These are phyloP conservation scores for Neodiprion pinetum DNA, from an alignment of 1,140 invertebrate species.

Conservation along the genomic window DNA sequence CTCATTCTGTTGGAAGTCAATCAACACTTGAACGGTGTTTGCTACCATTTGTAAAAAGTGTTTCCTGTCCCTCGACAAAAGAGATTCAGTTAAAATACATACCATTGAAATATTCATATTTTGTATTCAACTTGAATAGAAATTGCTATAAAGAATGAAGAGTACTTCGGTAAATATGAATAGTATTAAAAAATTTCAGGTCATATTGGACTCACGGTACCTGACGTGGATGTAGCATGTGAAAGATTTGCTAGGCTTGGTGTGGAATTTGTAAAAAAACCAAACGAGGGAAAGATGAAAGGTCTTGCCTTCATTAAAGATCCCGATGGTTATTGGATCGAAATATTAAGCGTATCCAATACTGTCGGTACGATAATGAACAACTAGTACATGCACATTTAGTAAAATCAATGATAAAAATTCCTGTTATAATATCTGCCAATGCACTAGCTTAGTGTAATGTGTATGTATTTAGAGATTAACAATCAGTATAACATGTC, in stretches of 20 bases:
- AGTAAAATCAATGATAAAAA: neutral
- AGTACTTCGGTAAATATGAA: neutral
- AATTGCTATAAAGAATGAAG: slow-evolving; percentile 2
- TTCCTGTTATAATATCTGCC: neutral
- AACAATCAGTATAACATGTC: neutral
- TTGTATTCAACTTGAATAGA: slow-evolving; percentile 16
- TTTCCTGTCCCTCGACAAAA: too few relatives aligned
- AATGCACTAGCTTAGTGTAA: neutral
- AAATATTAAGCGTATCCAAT: slow-evolving; percentile 77
- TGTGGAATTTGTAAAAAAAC: slow-evolving; percentile 90
- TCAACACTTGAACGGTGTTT: too few relatives aligned
- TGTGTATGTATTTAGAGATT: slow-evolving; percentile 2
- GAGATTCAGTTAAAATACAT: slow-evolving; percentile 12
- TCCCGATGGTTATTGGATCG: slow-evolving; percentile 97
- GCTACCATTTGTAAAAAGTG: too few relatives aligned
- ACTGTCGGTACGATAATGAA: neutral
- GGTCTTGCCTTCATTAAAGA: slow-evolving; percentile 93
- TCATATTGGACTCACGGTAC: slow-evolving; percentile 90
- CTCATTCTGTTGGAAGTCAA: too few relatives aligned
- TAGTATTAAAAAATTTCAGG: slow-evolving; percentile 60
- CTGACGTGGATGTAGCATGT: slow-evolving; percentile 87
- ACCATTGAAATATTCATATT: slow-evolving; percentile 5
- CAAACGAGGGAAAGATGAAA: slow-evolving; percentile 92
- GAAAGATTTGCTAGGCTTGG: slow-evolving; percentile 85
- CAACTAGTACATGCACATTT: neutral